Percentiles rank a stretch among this genome's conserved stretches.
phyloP scores from a whole-genome alignment of 2,888 invertebrate genomes.

The Pollenia griseotomentosa region DNA sequence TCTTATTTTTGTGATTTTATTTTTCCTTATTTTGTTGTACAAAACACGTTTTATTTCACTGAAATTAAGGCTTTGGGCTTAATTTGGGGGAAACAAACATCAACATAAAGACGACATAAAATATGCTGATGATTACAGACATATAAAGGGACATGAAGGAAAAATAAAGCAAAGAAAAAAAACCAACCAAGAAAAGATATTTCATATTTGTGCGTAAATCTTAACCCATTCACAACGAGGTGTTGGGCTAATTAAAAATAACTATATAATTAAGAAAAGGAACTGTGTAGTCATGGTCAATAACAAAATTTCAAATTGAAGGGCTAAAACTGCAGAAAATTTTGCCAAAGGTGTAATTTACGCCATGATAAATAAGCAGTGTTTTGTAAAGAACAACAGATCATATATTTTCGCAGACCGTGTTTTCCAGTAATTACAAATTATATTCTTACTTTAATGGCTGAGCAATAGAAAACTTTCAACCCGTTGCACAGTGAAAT shows the following conservation, averaged over 20 bases:
- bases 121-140: constrained; percentile 65
- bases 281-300: background rate
- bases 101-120: constrained; percentile 63
- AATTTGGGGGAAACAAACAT: constrained; percentile 63
- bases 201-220: constrained; percentile 39
- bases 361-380: background rate
- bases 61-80: constrained; percentile 63
- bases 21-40: constrained; percentile 18
- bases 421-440: too few species aligned
- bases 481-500: too few species aligned
- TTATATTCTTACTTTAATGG: too few species aligned
- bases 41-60: constrained; percentile 70
- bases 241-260: constrained; percentile 1
- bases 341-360: constrained; percentile 7
- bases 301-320: background rate
- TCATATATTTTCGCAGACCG: too few species aligned
- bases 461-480: too few species aligned
- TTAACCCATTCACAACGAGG: constrained; percentile 56
- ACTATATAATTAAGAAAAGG: constrained; percentile 2
- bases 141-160: constrained; percentile 53
- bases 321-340: background rate
- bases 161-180: constrained; percentile 21
- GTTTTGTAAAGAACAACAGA: background rate
- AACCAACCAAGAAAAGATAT: background rate
- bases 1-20: background rate